phyloP scores from a whole-genome alignment of 2,797 vertebrate species.

The Hoplostethus mediterraneus region DNA sequence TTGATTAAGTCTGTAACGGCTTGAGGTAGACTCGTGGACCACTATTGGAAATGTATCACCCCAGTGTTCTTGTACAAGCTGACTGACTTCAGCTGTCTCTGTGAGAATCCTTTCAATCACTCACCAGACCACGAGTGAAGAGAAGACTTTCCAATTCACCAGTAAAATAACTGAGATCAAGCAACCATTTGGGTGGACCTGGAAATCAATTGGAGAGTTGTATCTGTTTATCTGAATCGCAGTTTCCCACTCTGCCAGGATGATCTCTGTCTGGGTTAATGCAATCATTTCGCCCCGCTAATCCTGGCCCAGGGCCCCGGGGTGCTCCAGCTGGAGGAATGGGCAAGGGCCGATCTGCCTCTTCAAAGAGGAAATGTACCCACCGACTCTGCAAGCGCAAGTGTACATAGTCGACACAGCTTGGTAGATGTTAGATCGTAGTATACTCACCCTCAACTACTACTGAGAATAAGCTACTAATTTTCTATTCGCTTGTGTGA shows the following conservation, averaged over 20 bases:
- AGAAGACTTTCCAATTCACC: constrained; percentile 37
- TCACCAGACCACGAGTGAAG: constrained; percentile 23
- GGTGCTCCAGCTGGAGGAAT: constrained; percentile 31
- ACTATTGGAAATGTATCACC: constrained; percentile 19
- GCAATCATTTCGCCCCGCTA: constrained; percentile 61
- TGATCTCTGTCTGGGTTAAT: constrained; percentile 63
- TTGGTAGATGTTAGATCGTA: too few species aligned
- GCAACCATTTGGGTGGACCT: constrained; percentile 21
- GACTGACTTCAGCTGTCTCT: constrained; percentile 27
- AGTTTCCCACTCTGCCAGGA: constrained; percentile 32
- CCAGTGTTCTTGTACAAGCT: constrained; percentile 36
- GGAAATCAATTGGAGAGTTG: constrained; percentile 53
- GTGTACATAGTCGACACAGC: too few species aligned
- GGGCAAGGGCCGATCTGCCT: neutral
- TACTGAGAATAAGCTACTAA: too few species aligned
- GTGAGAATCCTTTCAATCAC: constrained; percentile 36
- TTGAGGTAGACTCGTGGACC: neutral
- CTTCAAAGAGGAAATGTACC: neutral
- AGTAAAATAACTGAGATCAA: constrained; percentile 36
- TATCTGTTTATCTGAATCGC: constrained; percentile 49
- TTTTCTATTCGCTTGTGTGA: too few species aligned
- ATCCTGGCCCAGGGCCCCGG: constrained; percentile 46
- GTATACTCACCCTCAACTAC: too few species aligned
- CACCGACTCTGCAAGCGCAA: too few species aligned
- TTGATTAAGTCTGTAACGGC: too few species aligned